phyloP scores from a whole-genome alignment of 2,113 vertebrate genomes.

The Piprites chloris region DNA sequence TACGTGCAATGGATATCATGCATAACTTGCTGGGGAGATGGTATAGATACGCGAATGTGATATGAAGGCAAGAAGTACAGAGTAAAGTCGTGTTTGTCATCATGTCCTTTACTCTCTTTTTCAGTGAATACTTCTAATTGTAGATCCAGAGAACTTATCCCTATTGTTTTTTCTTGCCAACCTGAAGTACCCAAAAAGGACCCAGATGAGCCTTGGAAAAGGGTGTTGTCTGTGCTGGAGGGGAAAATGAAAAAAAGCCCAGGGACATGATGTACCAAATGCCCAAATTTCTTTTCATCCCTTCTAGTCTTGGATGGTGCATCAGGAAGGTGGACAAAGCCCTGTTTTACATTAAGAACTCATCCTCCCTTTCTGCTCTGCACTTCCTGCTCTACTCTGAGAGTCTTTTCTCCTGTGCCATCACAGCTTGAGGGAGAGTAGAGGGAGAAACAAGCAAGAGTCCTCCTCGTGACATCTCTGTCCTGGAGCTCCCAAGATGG shows the following conservation, averaged over 20 bases:
- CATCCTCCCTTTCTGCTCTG: rapidly evolving
- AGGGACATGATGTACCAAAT: background rate
- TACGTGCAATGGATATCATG: background rate
- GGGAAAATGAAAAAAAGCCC: background rate
- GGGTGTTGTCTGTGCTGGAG: rapidly evolving
- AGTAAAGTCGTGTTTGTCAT: background rate
- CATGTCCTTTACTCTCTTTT: background rate
- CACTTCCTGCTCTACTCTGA: background rate
- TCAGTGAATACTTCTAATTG: background rate
- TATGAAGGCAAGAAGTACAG: background rate
- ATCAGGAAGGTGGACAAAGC: rapidly evolving
- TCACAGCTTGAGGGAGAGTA: rapidly evolving
- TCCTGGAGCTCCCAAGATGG: background rate
- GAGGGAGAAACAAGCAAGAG: background rate
- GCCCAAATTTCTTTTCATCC: background rate
- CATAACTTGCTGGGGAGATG: background rate
- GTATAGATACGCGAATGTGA: background rate
- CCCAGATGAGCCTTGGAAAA: background rate
- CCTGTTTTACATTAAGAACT: rapidly evolving
- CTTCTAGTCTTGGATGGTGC: background rate
- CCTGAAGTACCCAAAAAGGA: background rate
- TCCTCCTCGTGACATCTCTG: rapidly evolving
- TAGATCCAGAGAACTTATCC: background rate
- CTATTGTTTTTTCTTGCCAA: background rate
- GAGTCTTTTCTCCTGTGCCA: background rate